phyloP scores from a whole-genome alignment of 2,113 vertebrate genomes.

The Corythoichthys intestinalis region DNA sequence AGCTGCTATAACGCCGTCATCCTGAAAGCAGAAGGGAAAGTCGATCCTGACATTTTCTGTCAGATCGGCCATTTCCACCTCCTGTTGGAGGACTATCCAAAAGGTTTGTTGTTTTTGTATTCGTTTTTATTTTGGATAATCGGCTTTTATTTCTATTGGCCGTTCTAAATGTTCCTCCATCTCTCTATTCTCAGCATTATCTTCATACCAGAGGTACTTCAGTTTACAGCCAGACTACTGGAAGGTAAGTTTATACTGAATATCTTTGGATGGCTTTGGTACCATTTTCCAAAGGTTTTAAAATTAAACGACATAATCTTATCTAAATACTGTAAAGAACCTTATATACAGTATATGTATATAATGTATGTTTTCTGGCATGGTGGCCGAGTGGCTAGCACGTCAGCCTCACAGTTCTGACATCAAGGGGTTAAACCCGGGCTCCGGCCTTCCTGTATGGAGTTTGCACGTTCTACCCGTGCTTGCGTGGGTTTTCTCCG shows the following conservation, averaged over 20 bases:
- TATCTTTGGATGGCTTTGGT: neutral
- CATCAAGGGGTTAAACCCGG: no score
- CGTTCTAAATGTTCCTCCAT: slow-evolving; percentile 5
- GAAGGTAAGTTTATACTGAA: slow-evolving; percentile 81
- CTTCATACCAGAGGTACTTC: slow-evolving; percentile 99
- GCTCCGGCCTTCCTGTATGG: no score
- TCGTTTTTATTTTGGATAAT: neutral
- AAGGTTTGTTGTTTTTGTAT: slow-evolving; percentile 78
- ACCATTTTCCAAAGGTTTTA: neutral
- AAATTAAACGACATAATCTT: neutral
- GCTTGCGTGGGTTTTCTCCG: no score
- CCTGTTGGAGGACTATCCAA: slow-evolving; percentile 97
- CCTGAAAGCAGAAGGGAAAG: slow-evolving; percentile 98
- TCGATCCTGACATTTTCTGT: slow-evolving; percentile 97
- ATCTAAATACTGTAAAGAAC: neutral
- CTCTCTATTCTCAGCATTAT: slow-evolving; percentile 83
- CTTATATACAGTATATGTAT: no score
- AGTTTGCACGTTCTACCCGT: no score
- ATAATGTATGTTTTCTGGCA: no score
- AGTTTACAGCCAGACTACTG: slow-evolving; percentile 99
- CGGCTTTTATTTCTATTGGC: slow-evolving; percentile 4
- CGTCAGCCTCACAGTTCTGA: no score
- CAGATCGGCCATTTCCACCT: slow-evolving; percentile 99
- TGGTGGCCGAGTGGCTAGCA: no score
- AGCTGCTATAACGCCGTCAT: slow-evolving; percentile 94